Evolutionary conservation across 2,888 invertebrate species (phyloP).

Genomic region (Aphrophora alni): DNA sequence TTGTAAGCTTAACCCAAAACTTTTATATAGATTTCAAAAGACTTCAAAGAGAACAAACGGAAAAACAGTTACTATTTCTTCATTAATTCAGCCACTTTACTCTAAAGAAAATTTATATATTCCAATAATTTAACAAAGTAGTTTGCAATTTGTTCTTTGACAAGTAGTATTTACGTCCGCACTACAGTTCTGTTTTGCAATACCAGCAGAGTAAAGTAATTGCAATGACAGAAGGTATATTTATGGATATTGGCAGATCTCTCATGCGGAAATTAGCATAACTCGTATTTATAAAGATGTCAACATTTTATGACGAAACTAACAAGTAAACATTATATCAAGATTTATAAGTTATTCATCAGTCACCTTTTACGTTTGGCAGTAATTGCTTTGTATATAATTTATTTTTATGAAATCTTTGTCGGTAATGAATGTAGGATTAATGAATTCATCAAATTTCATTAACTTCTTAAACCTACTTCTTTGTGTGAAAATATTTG

Average conservation of each 20-base stretch:
- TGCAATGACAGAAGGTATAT: background rate
- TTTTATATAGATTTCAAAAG: too few relatives aligned
- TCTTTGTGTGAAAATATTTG: too few relatives aligned
- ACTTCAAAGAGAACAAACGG: too few relatives aligned
- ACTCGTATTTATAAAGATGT: background rate
- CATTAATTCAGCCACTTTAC: too few relatives aligned
- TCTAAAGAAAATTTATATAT: too few relatives aligned
- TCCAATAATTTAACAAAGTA: background rate
- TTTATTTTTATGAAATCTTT: too few relatives aligned
- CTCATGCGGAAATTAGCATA: background rate
- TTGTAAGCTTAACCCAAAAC: too few relatives aligned
- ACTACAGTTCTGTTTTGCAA: background rate
- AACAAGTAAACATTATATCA: background rate
- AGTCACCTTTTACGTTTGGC: background rate
- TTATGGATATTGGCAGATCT: background rate
- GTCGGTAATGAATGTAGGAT: too few relatives aligned
- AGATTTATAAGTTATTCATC: background rate
- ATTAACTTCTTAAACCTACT: too few relatives aligned
- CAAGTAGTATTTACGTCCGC: background rate
- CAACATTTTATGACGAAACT: background rate
- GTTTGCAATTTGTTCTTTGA: background rate
- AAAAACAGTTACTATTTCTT: too few relatives aligned
- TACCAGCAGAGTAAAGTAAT: background rate
- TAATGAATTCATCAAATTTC: too few relatives aligned
- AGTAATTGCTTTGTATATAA: background rate